These are phyloP conservation scores for Drosophila quadrilineata DNA, from an alignment of 1,140 invertebrate genomes.

Conservation along the genomic window DNA sequence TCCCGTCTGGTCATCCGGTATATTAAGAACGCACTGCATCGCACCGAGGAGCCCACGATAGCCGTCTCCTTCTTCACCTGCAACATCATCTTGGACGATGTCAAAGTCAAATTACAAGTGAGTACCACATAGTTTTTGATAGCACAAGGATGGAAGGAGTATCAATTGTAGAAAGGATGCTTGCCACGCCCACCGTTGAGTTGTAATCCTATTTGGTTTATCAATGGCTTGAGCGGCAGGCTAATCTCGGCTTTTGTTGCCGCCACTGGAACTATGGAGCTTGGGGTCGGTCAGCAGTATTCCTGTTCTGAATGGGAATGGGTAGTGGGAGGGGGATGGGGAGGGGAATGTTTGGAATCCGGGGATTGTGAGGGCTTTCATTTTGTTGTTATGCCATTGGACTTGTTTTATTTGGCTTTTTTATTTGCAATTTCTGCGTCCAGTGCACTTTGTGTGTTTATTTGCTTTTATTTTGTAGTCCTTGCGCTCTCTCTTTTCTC, in stretches of 20 bases:
- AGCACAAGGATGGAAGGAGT: neutral
- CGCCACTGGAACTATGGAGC: constrained; percentile 23
- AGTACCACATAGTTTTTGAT: constrained; percentile 33
- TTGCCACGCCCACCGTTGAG: neutral
- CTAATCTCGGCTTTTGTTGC: constrained; percentile 60
- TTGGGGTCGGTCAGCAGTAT: no score
- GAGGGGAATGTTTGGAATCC: neutral
- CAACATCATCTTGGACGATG: constrained; percentile 87
- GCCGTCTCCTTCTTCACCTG: constrained; percentile 94
- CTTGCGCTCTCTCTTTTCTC: neutral
- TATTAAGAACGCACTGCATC: constrained; percentile 88
- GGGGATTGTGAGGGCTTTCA: constrained; percentile 6
- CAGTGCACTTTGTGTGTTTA: constrained; percentile 70
- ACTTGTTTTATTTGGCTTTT: constrained; percentile 65
- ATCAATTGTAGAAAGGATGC: neutral
- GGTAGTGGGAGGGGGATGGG: no score
- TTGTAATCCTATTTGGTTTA: constrained; percentile 59
- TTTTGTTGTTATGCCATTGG: constrained; percentile 34
- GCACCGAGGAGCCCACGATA: constrained; percentile 90
- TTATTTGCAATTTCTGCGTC: constrained; percentile 72
- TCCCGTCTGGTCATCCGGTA: constrained; percentile 91
- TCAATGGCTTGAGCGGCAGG: constrained; percentile 35
- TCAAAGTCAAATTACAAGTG: constrained; percentile 89
- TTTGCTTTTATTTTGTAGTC: constrained; percentile 40
- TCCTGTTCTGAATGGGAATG: no score